phyloP scores from a whole-genome alignment of 2,113 vertebrate species.

The Triplophysa siluroides region DNA sequence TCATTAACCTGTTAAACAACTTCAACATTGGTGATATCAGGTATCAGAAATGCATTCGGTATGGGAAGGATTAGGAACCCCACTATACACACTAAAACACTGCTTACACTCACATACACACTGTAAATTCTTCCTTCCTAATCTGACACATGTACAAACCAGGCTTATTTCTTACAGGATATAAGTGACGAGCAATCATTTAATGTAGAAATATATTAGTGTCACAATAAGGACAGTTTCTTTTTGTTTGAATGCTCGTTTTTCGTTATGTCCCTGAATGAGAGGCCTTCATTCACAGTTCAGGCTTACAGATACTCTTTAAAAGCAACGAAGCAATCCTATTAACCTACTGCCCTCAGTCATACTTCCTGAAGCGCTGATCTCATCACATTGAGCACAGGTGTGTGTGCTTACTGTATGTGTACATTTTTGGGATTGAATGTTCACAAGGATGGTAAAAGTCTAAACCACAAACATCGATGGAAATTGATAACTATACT shows the following conservation, averaged over 20 bases:
- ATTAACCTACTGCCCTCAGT: constrained; percentile 22
- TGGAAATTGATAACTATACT: no score
- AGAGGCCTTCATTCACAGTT: constrained; percentile 3
- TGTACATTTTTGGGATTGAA: no score
- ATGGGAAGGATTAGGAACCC: background rate
- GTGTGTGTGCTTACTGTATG: no score
- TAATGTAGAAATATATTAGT: background rate
- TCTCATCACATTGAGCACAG: background rate
- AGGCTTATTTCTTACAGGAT: background rate
- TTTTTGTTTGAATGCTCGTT: background rate
- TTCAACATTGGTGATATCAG: background rate
- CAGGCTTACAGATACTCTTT: background rate
- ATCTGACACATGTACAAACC: background rate
- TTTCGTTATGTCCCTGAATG: background rate
- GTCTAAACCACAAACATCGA: no score
- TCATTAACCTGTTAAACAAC: constrained; percentile 2
- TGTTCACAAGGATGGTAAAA: no score
- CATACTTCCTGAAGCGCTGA: constrained; percentile 1
- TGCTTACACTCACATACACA: background rate
- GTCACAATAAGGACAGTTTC: background rate
- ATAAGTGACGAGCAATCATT: background rate
- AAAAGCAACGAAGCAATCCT: constrained; percentile 20
- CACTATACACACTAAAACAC: constrained; percentile 6
- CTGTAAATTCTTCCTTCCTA: constrained; percentile 25
- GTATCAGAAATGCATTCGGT: background rate